These are phyloP conservation scores for Cheilosia impressa DNA, from an alignment of 2,888 invertebrate genomes.

Conservation along the genomic window DNA sequence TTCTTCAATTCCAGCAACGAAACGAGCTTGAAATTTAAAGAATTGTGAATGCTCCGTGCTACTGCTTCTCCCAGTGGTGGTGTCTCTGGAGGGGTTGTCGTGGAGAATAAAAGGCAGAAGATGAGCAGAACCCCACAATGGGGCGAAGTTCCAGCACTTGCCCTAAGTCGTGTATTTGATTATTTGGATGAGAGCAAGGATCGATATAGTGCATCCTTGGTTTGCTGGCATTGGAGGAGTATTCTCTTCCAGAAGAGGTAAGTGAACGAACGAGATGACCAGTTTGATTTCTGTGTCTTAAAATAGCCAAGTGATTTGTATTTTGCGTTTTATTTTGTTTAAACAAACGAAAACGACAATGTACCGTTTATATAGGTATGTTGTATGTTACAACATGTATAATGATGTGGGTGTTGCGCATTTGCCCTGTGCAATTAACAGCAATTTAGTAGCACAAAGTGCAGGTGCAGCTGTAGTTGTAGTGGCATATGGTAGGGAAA, in stretches of 20 bases:
- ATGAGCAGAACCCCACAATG: conserved; percentile 79
- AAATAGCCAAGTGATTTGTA: conserved; percentile 40
- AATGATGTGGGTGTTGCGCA: conserved; percentile 49
- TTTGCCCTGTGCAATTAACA: conserved; percentile 40
- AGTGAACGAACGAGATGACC: conserved; percentile 66
- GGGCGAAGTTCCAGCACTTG: conserved; percentile 82
- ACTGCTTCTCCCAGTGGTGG: conserved; percentile 40
- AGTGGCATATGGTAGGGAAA: conserved; percentile 19
- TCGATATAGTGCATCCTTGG: conserved; percentile 84
- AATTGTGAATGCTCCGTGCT: conserved; percentile 8
- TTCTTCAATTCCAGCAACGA: background rate
- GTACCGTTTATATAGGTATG: too few relatives aligned
- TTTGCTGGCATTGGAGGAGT: conserved; percentile 86
- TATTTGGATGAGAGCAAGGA: conserved; percentile 83
- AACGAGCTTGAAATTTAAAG: conserved; percentile 8
- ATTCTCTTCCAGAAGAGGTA: conserved; percentile 84
- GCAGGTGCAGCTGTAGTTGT: conserved; percentile 42
- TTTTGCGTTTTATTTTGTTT: conserved; percentile 18
- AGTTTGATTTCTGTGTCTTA: conserved; percentile 18
- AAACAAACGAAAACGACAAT: conserved; percentile 8
- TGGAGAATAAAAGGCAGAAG: conserved; percentile 50
- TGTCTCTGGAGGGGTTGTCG: conserved; percentile 37
- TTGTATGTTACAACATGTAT: too few relatives aligned
- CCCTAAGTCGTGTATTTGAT: conserved; percentile 84
- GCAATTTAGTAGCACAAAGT: conserved; percentile 19